Evolutionary conservation across 1,140 invertebrate genomes (phyloP).

Genomic region (Drosophila guanche): DNA sequence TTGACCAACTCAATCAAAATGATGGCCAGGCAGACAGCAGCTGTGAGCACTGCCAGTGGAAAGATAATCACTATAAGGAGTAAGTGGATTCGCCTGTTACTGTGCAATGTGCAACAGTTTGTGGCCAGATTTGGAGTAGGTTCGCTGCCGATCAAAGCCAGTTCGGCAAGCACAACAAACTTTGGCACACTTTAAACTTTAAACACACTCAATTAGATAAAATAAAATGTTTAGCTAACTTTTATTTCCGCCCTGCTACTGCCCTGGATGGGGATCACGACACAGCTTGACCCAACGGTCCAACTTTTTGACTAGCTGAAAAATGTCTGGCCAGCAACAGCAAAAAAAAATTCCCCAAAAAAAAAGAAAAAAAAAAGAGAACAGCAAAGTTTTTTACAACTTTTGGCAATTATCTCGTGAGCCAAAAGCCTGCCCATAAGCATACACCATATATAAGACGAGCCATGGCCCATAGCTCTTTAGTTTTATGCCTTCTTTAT

Average conservation of each 20-base stretch:
- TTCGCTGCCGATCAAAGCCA: conserved; percentile 29
- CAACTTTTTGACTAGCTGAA: conserved; percentile 79
- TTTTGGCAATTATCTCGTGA: conserved; percentile 79
- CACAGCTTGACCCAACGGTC: conserved; percentile 78
- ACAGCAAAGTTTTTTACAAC: conserved; percentile 60
- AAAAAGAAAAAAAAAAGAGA: conserved; percentile 2
- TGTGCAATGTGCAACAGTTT: conserved; percentile 56
- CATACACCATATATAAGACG: conserved; percentile 18
- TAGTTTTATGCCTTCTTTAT: conserved; percentile 2
- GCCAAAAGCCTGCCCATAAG: conserved; percentile 46
- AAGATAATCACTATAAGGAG: conserved; percentile 13
- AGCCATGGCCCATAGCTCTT: conserved; percentile 6
- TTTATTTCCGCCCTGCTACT: conserved; percentile 23
- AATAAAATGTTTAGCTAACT: conserved; percentile 81
- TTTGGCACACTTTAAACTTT: conserved; percentile 80
- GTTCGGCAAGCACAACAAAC: conserved; percentile 56
- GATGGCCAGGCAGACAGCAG: conserved; percentile 5
- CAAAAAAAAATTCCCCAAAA: conserved; percentile 20
- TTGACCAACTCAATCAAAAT: conserved; percentile 66
- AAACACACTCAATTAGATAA: conserved; percentile 82
- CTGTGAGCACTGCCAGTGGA: conserved; percentile 7
- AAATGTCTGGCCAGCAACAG: conserved; percentile 62
- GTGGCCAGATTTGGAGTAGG: conserved; percentile 17
- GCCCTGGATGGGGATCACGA: conserved; percentile 32
- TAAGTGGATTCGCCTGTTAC: conserved; percentile 14